phyloP scores from a whole-genome alignment of 2,888 invertebrate species.

The Exocentrus adspersus region DNA sequence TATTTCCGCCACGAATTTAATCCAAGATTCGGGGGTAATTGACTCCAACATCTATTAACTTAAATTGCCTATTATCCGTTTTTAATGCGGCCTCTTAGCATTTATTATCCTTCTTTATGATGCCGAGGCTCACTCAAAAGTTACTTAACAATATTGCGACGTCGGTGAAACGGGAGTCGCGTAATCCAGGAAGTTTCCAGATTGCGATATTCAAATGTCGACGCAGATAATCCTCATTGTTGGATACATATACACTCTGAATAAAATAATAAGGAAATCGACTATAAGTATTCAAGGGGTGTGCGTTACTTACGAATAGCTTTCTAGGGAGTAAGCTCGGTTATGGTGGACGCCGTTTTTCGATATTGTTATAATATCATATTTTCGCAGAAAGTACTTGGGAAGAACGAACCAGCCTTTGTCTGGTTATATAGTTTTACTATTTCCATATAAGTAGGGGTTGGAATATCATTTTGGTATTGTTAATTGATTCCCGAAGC shows the following conservation, averaged over 20 bases:
- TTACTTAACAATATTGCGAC: conserved; percentile 15
- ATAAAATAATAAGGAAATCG: conserved; percentile 27
- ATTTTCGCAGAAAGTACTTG: conserved; percentile 9
- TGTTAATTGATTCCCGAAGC: too few relatives aligned
- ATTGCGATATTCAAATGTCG: conserved; percentile 18
- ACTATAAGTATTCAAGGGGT: conserved; percentile 18
- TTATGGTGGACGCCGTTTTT: neutral
- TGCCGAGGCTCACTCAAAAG: conserved; percentile 10
- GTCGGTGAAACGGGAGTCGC: conserved; percentile 17
- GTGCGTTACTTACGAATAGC: neutral
- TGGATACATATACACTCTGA: conserved; percentile 17
- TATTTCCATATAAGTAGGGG: neutral
- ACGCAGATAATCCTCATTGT: conserved; percentile 11
- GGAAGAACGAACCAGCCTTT: conserved; percentile 2
- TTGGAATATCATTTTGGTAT: too few relatives aligned
- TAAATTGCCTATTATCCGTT: conserved; percentile 19
- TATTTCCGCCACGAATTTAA: neutral
- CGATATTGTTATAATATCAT: conserved; percentile 19
- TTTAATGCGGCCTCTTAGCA: conserved; percentile 4
- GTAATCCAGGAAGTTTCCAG: conserved; percentile 16
- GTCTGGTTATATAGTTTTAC: neutral
- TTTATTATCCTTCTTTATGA: conserved; percentile 12
- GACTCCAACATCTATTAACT: conserved; percentile 7
- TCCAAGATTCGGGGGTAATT: conserved; percentile 1
- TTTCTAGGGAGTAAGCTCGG: neutral